Evolutionary conservation across 2,888 invertebrate species (phyloP).

Genomic region (Ferdinandea cuprea): DNA sequence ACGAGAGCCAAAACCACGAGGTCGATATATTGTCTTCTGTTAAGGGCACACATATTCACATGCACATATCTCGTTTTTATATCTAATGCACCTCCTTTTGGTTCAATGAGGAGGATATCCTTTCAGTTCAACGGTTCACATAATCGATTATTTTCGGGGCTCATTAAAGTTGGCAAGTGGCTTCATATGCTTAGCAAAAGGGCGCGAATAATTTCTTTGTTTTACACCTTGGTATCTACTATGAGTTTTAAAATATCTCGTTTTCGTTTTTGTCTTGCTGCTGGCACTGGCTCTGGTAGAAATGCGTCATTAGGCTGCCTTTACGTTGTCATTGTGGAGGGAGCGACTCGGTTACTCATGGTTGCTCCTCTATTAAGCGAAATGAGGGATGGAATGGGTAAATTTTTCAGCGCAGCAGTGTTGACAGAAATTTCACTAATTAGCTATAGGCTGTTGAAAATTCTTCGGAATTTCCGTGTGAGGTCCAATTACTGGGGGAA

Average conservation of each 20-base stretch:
- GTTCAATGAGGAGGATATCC: constrained; percentile 70
- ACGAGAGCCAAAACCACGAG: constrained; percentile 43
- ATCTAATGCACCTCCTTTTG: constrained; percentile 72
- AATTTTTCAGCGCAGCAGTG: constrained; percentile 45
- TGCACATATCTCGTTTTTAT: constrained; percentile 48
- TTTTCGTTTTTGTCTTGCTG: constrained; percentile 36
- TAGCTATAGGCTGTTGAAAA: constrained; percentile 70
- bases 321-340: constrained; percentile 53
- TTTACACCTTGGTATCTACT: constrained; percentile 58
- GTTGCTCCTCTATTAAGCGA: constrained; percentile 17
- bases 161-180: constrained; percentile 73
- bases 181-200: constrained; percentile 71
- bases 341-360: neutral
- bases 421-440: constrained; percentile 70
- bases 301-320: constrained; percentile 56
- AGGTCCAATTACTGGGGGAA: constrained; percentile 66
- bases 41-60: constrained; percentile 50
- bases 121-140: constrained; percentile 70
- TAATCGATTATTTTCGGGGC: constrained; percentile 73
- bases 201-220: constrained; percentile 74
- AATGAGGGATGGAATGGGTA: constrained; percentile 33
- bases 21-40: constrained; percentile 37
- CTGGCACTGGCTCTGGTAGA: constrained; percentile 40
- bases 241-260: neutral
- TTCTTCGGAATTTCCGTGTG: constrained; percentile 69